Conservation (phyloP, 2,113 vertebrate genomes). For the Mormyrus iriodes region DNA sequence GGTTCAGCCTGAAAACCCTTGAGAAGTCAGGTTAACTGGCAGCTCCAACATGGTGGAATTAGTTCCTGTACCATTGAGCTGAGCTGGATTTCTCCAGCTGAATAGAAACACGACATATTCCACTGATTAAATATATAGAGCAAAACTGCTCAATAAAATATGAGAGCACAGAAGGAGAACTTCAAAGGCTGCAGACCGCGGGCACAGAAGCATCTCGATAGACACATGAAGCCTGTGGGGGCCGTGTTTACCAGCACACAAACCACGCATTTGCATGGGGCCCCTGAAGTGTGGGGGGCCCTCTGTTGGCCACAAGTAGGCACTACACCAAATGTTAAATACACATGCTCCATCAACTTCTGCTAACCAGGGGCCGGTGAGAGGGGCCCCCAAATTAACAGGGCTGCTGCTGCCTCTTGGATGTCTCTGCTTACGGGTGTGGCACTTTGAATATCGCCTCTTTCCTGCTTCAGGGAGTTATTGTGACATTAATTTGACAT, state of each 20-base stretch:
- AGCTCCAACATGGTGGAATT: not conserved
- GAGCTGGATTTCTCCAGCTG: not conserved
- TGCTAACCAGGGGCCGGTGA: not conserved
- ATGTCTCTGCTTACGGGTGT: not conserved
- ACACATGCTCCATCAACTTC: not conserved
- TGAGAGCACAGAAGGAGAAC: not conserved
- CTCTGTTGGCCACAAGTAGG: not conserved
- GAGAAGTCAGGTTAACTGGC: not conserved
- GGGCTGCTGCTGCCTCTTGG: not conserved
- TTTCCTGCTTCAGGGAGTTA: not conserved
- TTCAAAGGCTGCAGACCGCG: not conserved
- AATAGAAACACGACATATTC: not conserved
- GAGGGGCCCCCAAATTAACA: not conserved
- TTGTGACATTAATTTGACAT: not conserved
- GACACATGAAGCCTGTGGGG: not conserved
- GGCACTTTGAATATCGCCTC: not conserved
- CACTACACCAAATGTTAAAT: not conserved
- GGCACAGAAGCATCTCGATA: not conserved
- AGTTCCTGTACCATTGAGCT: not conserved
- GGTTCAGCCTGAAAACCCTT: not conserved
- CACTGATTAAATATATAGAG: not conserved
- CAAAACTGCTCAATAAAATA: not conserved
- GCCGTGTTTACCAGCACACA: too few species aligned
- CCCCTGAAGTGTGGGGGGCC: not conserved
- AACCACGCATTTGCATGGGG: not conserved